phyloP scores from a whole-genome alignment of 2,888 invertebrate species.

The Apoderus coryli region DNA sequence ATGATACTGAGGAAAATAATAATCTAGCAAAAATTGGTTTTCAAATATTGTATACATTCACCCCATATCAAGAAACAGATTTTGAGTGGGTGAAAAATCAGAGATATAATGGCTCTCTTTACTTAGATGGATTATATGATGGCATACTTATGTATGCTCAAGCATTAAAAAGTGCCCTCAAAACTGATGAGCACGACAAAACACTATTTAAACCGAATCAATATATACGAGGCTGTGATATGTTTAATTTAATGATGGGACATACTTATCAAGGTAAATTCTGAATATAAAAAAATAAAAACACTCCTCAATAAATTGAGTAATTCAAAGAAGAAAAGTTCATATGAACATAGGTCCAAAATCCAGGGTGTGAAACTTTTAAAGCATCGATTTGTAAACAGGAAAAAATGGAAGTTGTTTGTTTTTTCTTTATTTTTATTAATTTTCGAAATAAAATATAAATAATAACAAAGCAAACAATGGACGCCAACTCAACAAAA shows the following conservation, averaged over 20 bases:
- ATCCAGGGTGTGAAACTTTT: too few species aligned
- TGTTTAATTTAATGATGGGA: slow-evolving; percentile 77
- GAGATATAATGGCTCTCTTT: slow-evolving; percentile 42
- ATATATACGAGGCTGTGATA: slow-evolving; percentile 63
- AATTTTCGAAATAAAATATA: too few species aligned
- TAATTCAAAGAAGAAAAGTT: background rate
- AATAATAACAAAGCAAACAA: too few species aligned
- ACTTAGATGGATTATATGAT: slow-evolving; percentile 72
- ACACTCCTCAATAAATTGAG: background rate
- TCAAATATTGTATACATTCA: slow-evolving; percentile 75
- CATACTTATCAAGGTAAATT: slow-evolving; percentile 62
- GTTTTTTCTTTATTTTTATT: too few species aligned
- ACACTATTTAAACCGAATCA: slow-evolving; percentile 24
- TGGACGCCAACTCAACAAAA: too few species aligned
- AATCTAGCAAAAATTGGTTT: slow-evolving; percentile 72
- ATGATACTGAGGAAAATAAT: slow-evolving; percentile 70
- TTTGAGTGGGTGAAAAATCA: slow-evolving; percentile 56
- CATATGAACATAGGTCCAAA: background rate
- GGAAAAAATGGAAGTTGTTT: too few species aligned
- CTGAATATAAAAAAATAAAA: background rate
- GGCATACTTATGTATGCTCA: slow-evolving; percentile 87
- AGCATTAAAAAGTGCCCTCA: slow-evolving; percentile 76
- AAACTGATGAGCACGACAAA: slow-evolving; percentile 25
- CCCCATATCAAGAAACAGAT: slow-evolving; percentile 61
- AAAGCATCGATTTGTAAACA: too few species aligned